These are phyloP conservation scores for Linyphia triangularis DNA, from an alignment of 2,888 invertebrate genomes.

Conservation along the genomic window DNA sequence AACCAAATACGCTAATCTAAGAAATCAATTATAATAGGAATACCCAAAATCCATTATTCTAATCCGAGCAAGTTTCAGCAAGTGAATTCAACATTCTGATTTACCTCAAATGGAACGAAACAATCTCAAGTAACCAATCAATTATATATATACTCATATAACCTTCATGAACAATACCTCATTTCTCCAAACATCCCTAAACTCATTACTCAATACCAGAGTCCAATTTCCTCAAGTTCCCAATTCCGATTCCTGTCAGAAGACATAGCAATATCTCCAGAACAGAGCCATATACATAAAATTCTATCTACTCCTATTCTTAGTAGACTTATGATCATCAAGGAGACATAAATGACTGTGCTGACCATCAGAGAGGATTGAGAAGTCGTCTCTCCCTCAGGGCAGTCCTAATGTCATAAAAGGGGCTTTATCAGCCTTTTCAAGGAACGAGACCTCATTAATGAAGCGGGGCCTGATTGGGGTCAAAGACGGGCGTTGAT, in stretches of 20 bases:
- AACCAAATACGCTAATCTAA: too few relatives aligned
- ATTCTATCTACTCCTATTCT: background rate
- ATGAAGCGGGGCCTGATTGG: slow-evolving; percentile 63
- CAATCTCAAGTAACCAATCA: too few relatives aligned
- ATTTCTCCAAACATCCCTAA: too few relatives aligned
- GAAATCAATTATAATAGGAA: too few relatives aligned
- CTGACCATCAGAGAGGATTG: slow-evolving; percentile 51
- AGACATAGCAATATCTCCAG: background rate
- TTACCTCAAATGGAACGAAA: too few relatives aligned
- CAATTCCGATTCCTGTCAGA: background rate
- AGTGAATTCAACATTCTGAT: too few relatives aligned
- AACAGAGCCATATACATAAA: background rate
- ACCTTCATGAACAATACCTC: too few relatives aligned
- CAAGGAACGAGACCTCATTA: slow-evolving; percentile 50
- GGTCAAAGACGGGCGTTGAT: slow-evolving; percentile 70
- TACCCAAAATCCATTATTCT: too few relatives aligned
- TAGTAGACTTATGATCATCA: background rate
- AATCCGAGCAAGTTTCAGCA: too few relatives aligned
- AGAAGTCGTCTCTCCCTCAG: slow-evolving; percentile 39
- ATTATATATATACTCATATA: too few relatives aligned
- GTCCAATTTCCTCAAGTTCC: too few relatives aligned
- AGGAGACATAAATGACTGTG: background rate
- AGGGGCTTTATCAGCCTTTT: slow-evolving; percentile 66
- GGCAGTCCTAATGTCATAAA: slow-evolving; percentile 63
- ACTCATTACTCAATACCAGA: background rate